Conservation (phyloP, 2,797 vertebrate species). For the Borostomias antarcticus region DNA sequence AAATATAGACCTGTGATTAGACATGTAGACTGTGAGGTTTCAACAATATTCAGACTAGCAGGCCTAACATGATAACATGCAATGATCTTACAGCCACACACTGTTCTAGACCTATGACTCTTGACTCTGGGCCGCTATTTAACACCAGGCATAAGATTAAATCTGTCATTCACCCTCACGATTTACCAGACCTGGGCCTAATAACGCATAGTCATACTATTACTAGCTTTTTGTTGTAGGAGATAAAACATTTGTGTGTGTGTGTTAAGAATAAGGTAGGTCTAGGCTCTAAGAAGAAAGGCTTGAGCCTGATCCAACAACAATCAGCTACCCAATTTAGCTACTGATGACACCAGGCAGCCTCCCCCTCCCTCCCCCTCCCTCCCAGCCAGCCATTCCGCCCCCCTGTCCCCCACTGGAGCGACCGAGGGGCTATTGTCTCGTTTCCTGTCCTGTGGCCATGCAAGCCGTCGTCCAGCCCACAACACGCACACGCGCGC, state of each 20-base stretch:
- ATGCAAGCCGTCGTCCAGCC: slow-evolving; percentile 31
- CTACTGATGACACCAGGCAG: slow-evolving; percentile 40
- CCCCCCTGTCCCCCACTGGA: slow-evolving; percentile 28
- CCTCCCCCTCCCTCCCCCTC: slow-evolving; percentile 4
- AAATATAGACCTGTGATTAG: slow-evolving; percentile 61
- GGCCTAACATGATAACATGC: slow-evolving; percentile 27
- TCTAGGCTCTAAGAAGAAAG: neutral
- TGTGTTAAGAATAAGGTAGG: neutral
- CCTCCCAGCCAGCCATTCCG: slow-evolving; percentile 1
- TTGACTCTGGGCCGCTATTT: no score
- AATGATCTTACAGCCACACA: neutral
- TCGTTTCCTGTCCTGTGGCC: slow-evolving; percentile 71
- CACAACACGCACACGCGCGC: neutral
- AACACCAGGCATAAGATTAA: no score
- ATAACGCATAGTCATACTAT: no score
- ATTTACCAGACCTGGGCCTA: no score
- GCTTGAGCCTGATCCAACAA: slow-evolving; percentile 9
- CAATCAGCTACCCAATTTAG: slow-evolving; percentile 27
- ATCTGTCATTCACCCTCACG: no score
- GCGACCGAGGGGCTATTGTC: slow-evolving; percentile 68
- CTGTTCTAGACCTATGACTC: neutral
- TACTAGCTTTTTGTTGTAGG: no score
- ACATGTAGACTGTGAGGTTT: slow-evolving; percentile 43
- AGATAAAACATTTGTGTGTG: no score
- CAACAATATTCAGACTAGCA: slow-evolving; percentile 64